Evolutionary conservation across 2,797 vertebrate genomes (phyloP).

Genomic region (Molossus molossus): DNA sequence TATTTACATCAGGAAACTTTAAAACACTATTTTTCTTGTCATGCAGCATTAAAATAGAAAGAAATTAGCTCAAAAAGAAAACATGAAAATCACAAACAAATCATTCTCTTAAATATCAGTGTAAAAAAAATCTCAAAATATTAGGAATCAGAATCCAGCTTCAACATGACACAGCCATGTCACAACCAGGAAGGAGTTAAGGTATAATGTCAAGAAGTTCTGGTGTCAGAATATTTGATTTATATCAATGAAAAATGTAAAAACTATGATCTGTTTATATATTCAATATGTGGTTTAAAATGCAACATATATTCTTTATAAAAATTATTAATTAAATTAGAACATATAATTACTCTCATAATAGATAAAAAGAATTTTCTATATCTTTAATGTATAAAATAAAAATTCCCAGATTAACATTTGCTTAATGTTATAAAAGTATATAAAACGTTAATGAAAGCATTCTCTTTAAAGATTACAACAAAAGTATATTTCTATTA

Average conservation of each 20-base stretch:
- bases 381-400: not conserved
- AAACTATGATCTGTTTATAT: not conserved
- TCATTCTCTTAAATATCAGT: not conserved
- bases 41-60: not conserved
- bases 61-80: not conserved
- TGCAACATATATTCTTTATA: not conserved
- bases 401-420: not conserved
- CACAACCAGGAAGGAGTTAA: not conserved
- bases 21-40: not conserved
- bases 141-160: not conserved
- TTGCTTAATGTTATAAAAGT: not conserved
- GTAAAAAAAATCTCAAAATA: not conserved
- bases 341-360: not conserved
- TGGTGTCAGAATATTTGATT: not conserved
- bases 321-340: conserved; percentile 17
- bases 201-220: not conserved
- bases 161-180: not conserved
- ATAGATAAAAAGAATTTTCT: not conserved
- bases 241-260: not conserved
- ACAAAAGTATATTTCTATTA: not conserved
- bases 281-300: not conserved
- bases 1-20: not conserved
- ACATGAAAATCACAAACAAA: not conserved
- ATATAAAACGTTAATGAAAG: not conserved
- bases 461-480: not conserved